Percentiles rank a stretch among this genome's conserved stretches.
Conservation (phyloP, 2,888 invertebrate species). For the Troides helena region DNA sequence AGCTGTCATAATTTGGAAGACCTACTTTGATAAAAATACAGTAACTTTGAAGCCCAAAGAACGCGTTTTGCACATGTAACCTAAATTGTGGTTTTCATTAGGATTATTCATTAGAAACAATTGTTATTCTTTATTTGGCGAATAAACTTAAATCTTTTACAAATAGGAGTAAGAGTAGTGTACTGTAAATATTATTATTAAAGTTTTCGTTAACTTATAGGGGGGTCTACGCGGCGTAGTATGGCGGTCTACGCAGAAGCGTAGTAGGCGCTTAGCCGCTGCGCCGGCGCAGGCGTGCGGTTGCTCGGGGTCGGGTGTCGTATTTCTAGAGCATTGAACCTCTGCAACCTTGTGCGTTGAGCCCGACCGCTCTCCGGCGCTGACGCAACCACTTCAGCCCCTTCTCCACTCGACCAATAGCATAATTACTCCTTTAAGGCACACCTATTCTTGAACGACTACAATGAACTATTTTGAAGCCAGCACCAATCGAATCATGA, state of each 20-base stretch:
- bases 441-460: conserved; percentile 64
- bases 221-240: conserved; percentile 42
- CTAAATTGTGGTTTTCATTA: background rate
- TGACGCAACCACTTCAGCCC: conserved; percentile 76
- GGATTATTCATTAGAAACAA: background rate
- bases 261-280: conserved; percentile 42
- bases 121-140: background rate
- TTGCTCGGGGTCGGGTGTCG: conserved; percentile 72
- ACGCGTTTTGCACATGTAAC: background rate
- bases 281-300: conserved; percentile 53
- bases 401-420: conserved; percentile 69
- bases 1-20: conserved; percentile 61
- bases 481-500: conserved; percentile 63
- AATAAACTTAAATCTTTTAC: too few relatives aligned
- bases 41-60: conserved; percentile 29
- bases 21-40: conserved; percentile 53
- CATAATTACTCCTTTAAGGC: conserved; percentile 77
- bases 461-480: conserved; percentile 61
- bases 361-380: conserved; percentile 74
- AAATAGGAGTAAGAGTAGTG: background rate
- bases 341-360: conserved; percentile 79
- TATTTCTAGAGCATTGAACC: conserved; percentile 81
- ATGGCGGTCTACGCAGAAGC: conserved; percentile 39
- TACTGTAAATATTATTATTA: background rate
- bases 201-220: background rate